Percentiles rank a stretch among this genome's conserved stretches.
These are phyloP conservation scores for Chouioia cunea DNA, from an alignment of 2,888 invertebrate genomes.

Conservation along the genomic window DNA sequence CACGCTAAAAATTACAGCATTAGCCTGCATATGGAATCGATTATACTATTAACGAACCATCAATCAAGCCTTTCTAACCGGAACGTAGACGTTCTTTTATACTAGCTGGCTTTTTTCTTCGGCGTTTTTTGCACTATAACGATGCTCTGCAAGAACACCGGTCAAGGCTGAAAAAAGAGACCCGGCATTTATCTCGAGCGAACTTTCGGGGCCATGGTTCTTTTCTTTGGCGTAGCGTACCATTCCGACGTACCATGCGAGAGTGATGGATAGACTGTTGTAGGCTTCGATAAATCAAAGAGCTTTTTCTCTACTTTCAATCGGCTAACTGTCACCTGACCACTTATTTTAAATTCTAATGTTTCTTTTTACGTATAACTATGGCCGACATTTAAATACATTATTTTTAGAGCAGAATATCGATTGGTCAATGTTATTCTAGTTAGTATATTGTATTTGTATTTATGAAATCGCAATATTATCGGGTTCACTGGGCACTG, in stretches of 20 bases:
- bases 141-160: background rate
- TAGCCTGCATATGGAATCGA: conserved; percentile 5
- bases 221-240: conserved; percentile 22
- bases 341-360: conserved; percentile 28
- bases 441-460: too few species aligned
- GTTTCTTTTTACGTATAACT: conserved; percentile 14
- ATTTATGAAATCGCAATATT: too few species aligned
- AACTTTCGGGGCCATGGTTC: conserved; percentile 14
- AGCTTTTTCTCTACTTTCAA: conserved; percentile 14
- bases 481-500: too few species aligned
- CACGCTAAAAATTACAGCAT: too few species aligned
- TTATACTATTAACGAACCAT: conserved; percentile 30
- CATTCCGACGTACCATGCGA: conserved; percentile 9
- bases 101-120: background rate
- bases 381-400: too few species aligned
- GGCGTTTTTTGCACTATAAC: background rate
- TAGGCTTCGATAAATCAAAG: conserved; percentile 39
- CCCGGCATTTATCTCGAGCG: conserved; percentile 27
- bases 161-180: conserved; percentile 17
- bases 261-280: conserved; percentile 27
- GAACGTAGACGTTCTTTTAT: background rate
- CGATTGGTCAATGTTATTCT: too few species aligned
- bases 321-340: background rate
- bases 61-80: conserved; percentile 16
- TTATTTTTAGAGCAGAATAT: too few species aligned